Base-by-base conservation (phyloP, 1,140 invertebrate genomes). In the Pseudobourletiella spinata region DNA sequence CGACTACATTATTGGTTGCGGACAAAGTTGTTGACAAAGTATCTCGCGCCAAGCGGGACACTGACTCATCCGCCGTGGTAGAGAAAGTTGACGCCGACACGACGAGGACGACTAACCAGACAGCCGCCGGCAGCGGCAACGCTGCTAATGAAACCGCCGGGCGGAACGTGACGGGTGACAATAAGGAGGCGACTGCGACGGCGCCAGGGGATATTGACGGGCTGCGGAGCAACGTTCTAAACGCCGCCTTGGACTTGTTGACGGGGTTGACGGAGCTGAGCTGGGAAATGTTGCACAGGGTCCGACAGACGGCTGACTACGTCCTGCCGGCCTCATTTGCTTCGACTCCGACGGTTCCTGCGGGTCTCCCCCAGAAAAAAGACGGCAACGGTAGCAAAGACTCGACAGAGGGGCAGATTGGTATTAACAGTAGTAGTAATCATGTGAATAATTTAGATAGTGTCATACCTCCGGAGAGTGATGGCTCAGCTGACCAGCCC, bases 191-290 rank as follows among this genome's bases (percentile, higher is more conserved):
- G 35, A 39, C 11, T 39, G 35, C 11, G 35, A 39, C 35, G n/a
- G n/a, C 26, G 11, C 54, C 25, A 14, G 25, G 15, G 54, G 51
- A 54, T 8, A 18, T 42, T n/a, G 29, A 18, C 6, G 46, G 43
- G 0, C 32, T 63, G 20, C 15, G 46, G 26, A 26, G 50, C 3
- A 39, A 30, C 8, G 39, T 60, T 26, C 1, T 59, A 2, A 28
- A 61, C 14, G 51, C 58, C 22, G 58, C 55, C 25, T 44, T 59
- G 20, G 64, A 65, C n/a, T 29, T 65, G n/a, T 35, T 61, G 22
- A 52, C 28, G 14, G 59, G 59, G 8, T n/a, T 65, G 18, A 29
- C 59, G 4, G 59, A 65, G 20, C 14, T 61, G 18, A 61, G 52
- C 26, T 16, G 16, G 4, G 52, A 65, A 16, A 32, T 60, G 28